phyloP scores from a whole-genome alignment of 2,888 invertebrate genomes.

The Pseudococcus longispinus region DNA sequence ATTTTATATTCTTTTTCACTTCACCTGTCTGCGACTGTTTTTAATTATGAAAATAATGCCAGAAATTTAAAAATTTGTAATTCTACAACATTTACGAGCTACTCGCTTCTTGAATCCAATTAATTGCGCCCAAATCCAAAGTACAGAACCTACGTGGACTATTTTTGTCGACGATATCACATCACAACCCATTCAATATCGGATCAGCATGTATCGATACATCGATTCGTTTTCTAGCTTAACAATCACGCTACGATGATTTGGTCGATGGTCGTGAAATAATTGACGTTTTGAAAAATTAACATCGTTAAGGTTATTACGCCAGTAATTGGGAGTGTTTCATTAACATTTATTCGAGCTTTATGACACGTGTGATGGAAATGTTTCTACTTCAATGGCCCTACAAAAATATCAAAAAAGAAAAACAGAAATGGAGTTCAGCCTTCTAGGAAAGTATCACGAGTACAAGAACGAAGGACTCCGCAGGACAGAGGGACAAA shows the following conservation, averaged over 20 bases:
- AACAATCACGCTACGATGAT: background rate
- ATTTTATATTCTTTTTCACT: background rate
- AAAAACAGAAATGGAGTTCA: background rate
- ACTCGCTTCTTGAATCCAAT: background rate
- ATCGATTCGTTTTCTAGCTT: background rate
- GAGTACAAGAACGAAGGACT: background rate
- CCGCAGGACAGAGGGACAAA: no score
- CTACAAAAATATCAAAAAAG: background rate
- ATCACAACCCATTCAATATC: background rate
- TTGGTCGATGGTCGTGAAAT: background rate
- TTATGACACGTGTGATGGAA: background rate
- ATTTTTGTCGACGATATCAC: background rate
- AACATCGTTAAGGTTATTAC: constrained; percentile 10
- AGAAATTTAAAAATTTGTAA: background rate
- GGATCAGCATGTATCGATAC: no score
- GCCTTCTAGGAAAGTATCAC: background rate
- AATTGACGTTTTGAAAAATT: background rate
- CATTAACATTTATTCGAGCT: constrained; percentile 18
- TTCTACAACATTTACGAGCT: no score
- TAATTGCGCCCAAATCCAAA: background rate
- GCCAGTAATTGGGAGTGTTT: constrained; percentile 22
- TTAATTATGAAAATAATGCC: background rate
- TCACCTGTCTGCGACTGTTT: background rate
- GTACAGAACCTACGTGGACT: background rate
- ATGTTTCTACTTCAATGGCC: background rate